Base-by-base conservation (phyloP, 1,140 invertebrate species). In the Arion vulgaris region DNA sequence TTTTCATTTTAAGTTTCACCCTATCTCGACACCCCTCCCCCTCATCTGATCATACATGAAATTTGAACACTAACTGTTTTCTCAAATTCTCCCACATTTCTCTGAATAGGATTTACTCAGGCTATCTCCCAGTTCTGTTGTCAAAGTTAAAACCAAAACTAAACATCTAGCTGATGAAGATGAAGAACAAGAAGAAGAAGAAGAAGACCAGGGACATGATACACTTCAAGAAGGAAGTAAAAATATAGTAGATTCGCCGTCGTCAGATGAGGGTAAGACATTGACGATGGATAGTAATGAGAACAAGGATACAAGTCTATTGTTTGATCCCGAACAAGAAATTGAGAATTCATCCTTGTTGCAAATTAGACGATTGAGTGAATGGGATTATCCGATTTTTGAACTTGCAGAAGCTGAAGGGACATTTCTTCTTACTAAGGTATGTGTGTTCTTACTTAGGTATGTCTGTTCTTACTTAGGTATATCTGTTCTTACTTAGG, bases 371-470 rank as follows among this genome's bases (percentile, higher is more conserved):
- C 83, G 84, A 32, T 83, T 92, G 11, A 88, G 86, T 75, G 86
- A 90, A 88, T 94, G 93, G 93, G 93, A 94, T 86, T 95, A 94
- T 89, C 94, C 94, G 0, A 94, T 95, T 45, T 95, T 95, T 89
- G 92, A 94, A 36, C 89, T 95, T 80, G 88, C 93, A 51, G 87
- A 91, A 7, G 83, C 86, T 74, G 90, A 91, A 53, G 89, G 90
- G 41, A 89, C 92, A 68, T 90, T 92, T 81, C 92, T 95, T 82
- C 92, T 95, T 78, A 94, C 93, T 83, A 92, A 94, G 92, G 94
- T 94, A 89, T 90, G 91, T 57, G 4, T 57, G 9, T 11, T 19
- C 45, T 49, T n/a, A n/a, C n/a, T n/a, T n/a, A n/a, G n/a, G n/a
- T n/a, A n/a, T n/a, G n/a, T n/a, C n/a, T n/a, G n/a, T n/a, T n/a